These are phyloP conservation scores for Nannobrachium achirus DNA, from an alignment of 2,113 vertebrate species.

Conservation along the genomic window DNA sequence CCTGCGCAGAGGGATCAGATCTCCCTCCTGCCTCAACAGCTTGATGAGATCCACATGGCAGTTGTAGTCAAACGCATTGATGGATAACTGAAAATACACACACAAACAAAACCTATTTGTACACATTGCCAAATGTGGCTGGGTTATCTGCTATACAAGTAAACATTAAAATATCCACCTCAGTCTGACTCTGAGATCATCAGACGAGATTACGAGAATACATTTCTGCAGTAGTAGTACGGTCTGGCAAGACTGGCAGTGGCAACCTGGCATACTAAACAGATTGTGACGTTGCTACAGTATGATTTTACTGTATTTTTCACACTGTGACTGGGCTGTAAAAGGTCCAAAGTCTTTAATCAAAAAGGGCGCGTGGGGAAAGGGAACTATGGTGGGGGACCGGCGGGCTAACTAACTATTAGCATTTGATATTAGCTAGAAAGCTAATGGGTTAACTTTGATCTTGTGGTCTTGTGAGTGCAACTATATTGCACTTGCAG, in stretches of 20 bases:
- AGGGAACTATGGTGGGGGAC: background rate
- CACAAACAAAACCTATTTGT: conserved; percentile 4
- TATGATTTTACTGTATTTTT: no score
- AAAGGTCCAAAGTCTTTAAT: background rate
- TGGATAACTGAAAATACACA: conserved; percentile 83
- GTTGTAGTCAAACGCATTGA: conserved; percentile 96
- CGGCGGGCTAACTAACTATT: background rate
- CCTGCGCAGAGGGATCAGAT: conserved; percentile 83
- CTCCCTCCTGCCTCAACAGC: conserved; percentile 90
- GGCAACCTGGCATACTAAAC: no score
- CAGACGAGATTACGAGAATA: no score
- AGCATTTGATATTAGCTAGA: conserved; percentile 51
- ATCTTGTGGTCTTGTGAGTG: background rate
- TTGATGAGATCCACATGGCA: conserved; percentile 96
- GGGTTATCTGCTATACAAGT: no score
- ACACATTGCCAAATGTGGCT: no score
- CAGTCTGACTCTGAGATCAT: no score
- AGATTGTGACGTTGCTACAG: no score
- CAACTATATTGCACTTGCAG: background rate
- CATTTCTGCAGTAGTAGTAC: no score
- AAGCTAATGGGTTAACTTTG: conserved; percentile 37
- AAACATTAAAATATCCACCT: no score
- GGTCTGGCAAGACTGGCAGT: no score
- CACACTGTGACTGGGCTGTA: no score
- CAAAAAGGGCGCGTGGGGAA: conserved; percentile 33